Conservation (phyloP, 2,797 vertebrate genomes). For the Epinephelus malabaricus region DNA sequence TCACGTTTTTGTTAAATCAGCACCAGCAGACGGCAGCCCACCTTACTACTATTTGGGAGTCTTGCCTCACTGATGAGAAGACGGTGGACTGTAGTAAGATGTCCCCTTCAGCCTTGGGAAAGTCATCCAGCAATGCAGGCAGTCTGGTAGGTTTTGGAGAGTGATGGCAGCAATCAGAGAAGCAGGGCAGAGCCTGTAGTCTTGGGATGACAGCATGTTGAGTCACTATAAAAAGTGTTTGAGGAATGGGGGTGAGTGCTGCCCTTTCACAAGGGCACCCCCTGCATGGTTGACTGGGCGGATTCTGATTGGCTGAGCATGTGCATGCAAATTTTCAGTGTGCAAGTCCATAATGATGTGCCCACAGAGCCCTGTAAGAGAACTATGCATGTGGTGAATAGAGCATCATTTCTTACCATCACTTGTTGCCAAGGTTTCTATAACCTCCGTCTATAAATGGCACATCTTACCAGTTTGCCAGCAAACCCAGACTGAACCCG, state of each 20-base stretch:
- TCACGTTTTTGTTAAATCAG: no score
- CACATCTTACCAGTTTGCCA: neutral
- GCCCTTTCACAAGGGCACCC: slow-evolving; percentile 15
- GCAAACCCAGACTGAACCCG: neutral
- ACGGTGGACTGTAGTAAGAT: neutral
- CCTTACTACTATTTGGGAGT: no score
- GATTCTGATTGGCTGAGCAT: slow-evolving; percentile 13
- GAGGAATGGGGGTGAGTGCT: neutral
- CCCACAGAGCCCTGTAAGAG: neutral
- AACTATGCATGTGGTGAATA: neutral
- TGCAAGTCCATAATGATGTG: neutral
- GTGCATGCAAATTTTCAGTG: neutral
- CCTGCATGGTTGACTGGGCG: neutral
- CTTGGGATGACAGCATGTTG: neutral
- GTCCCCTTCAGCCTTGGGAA: neutral
- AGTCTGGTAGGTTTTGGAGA: neutral
- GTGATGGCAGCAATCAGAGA: slow-evolving; percentile 11
- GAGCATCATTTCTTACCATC: slow-evolving; percentile 1
- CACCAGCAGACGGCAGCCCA: no score
- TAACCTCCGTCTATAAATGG: slow-evolving; percentile 8
- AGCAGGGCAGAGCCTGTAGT: neutral
- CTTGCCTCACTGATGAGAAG: neutral
- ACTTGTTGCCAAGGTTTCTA: slow-evolving; percentile 21
- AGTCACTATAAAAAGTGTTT: neutral
- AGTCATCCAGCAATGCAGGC: neutral